Evolutionary conservation across 2,113 vertebrate species (phyloP).

Genomic region (Ellobius talpinus): DNA sequence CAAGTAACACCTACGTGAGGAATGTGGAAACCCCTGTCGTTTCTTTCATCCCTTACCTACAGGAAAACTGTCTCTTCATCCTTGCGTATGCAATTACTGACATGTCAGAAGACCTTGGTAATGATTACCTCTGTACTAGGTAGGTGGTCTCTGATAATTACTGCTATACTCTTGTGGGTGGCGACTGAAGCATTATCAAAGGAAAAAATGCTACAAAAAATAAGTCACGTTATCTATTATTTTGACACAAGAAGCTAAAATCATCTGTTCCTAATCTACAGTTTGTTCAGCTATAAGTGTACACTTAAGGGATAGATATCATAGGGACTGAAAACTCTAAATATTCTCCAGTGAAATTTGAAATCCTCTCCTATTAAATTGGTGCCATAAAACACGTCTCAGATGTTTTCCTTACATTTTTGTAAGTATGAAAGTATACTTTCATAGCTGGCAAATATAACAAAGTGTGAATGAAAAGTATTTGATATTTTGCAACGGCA

Average conservation of each 20-base stretch:
- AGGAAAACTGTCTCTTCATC: neutral
- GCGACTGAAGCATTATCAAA: conserved; percentile 67
- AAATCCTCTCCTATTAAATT: conserved; percentile 32
- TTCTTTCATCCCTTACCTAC: neutral
- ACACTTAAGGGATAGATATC: conserved; percentile 58
- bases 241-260: conserved; percentile 77
- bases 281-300: conserved; percentile 1
- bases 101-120: conserved; percentile 71
- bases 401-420: neutral
- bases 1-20: conserved; percentile 37
- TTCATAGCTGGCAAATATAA: neutral
- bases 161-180: conserved; percentile 74
- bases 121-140: conserved; percentile 62
- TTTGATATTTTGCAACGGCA: neutral
- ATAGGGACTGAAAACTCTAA: conserved; percentile 29
- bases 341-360: neutral
- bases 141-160: conserved; percentile 78
- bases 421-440: neutral
- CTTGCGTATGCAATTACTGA: conserved; percentile 22
- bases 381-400: neutral
- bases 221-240: conserved; percentile 65
- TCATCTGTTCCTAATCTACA: conserved; percentile 76
- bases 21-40: neutral
- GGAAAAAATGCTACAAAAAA: conserved; percentile 75
- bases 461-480: conserved; percentile 6